phyloP scores from a whole-genome alignment of 2,888 invertebrate species.

The Epirrhoe tristata region DNA sequence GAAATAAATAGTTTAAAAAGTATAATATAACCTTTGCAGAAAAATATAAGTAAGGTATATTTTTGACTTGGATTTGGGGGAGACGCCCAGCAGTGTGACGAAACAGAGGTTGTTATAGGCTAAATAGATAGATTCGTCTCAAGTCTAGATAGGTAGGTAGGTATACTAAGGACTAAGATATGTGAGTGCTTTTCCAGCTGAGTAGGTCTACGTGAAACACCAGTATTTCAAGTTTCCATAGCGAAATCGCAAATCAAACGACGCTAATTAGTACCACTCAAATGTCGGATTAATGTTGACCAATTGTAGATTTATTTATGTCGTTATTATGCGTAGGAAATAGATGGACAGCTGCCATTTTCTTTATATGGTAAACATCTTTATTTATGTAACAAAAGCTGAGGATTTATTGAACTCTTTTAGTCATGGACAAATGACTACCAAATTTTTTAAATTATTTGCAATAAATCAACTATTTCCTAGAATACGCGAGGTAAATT shows the following conservation, averaged over 20 bases:
- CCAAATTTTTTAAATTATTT: neutral
- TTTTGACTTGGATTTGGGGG: too few relatives aligned
- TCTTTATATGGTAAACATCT: constrained; percentile 7
- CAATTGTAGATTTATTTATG: constrained; percentile 3
- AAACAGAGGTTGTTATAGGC: too few relatives aligned
- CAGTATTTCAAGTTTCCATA: constrained; percentile 29
- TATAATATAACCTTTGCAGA: too few relatives aligned
- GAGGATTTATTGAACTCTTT: constrained; percentile 15
- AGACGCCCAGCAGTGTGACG: too few relatives aligned
- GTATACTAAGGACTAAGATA: constrained; percentile 7
- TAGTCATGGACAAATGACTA: constrained; percentile 1
- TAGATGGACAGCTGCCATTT: constrained; percentile 7
- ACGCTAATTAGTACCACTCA: constrained; percentile 14
- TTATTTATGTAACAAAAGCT: neutral
- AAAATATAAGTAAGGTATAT: too few relatives aligned
- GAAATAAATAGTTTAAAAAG: neutral
- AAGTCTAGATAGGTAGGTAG: constrained; percentile 12
- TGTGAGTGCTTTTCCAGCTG: constrained; percentile 18
- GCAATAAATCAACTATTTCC: neutral
- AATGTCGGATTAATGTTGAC: neutral
- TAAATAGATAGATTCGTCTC: neutral
- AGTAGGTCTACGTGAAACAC: constrained; percentile 16
- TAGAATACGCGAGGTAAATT: too few relatives aligned
- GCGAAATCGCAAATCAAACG: constrained; percentile 24
- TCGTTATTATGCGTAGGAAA: constrained; percentile 6